These are phyloP conservation scores for Myopa testacea DNA, from an alignment of 2,888 invertebrate species.

Conservation along the genomic window DNA sequence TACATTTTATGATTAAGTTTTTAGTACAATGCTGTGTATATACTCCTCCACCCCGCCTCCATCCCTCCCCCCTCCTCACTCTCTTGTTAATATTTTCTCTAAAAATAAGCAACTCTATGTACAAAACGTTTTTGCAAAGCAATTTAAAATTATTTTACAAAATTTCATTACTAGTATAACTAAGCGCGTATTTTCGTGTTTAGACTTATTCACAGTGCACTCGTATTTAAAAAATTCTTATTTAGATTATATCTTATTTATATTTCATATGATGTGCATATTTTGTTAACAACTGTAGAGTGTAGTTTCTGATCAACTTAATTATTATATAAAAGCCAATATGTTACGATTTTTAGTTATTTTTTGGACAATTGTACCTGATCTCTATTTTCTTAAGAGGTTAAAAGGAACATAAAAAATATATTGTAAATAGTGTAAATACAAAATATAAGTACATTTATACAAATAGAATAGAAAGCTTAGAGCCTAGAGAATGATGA, in stretches of 20 bases:
- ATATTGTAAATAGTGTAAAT: conserved; percentile 10
- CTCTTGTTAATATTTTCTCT: neutral
- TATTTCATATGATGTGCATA: too few relatives aligned
- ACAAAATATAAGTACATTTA: neutral
- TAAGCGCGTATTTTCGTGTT: neutral
- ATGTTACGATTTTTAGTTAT: neutral
- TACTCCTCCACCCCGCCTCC: neutral
- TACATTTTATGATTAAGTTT: neutral
- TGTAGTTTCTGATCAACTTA: neutral
- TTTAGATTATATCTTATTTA: neutral
- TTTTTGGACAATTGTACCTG: conserved; percentile 39
- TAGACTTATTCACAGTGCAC: neutral
- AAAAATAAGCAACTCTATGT: neutral
- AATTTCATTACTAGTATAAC: neutral
- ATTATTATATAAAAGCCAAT: too few relatives aligned
- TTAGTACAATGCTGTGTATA: neutral
- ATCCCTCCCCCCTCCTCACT: too few relatives aligned
- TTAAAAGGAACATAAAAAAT: conserved; percentile 12
- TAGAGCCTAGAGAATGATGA: too few relatives aligned
- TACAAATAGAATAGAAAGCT: neutral
- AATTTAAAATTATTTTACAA: neutral
- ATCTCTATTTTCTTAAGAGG: conserved; percentile 24
- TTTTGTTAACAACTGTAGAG: too few relatives aligned
- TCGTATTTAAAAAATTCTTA: neutral
- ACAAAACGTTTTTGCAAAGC: neutral